These are phyloP conservation scores for Xenopus petersii DNA, from an alignment of 2,797 vertebrate species.

Conservation along the genomic window DNA sequence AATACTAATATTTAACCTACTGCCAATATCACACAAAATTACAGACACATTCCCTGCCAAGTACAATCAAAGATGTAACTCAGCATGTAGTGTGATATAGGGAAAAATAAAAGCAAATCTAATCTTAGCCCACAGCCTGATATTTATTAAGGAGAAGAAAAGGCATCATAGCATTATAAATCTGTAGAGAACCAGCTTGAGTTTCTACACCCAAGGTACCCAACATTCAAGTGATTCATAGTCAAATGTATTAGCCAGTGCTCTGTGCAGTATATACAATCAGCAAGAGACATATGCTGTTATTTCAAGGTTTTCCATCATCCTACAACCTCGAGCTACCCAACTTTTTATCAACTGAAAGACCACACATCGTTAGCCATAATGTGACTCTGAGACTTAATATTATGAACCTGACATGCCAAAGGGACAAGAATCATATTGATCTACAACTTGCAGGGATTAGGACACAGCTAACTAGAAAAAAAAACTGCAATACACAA, in stretches of 20 bases:
- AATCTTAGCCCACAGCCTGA: slow-evolving; percentile 10
- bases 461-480: background rate
- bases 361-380: slow-evolving; percentile 8
- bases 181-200: slow-evolving; percentile 13
- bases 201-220: slow-evolving; percentile 22
- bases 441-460: background rate
- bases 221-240: slow-evolving; percentile 22
- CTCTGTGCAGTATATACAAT: slow-evolving; percentile 18
- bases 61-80: background rate
- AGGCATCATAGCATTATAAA: slow-evolving; percentile 24
- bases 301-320: slow-evolving; percentile 25
- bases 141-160: slow-evolving; percentile 11
- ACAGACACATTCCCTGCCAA: background rate
- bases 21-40: background rate
- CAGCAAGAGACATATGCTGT: slow-evolving; percentile 16
- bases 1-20: background rate
- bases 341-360: slow-evolving; percentile 10
- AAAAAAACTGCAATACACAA: too few relatives aligned
- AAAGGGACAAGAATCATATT: slow-evolving; percentile 1
- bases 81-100: background rate
- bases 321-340: slow-evolving; percentile 12
- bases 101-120: background rate
- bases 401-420: slow-evolving; percentile 17
- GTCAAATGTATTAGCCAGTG: background rate
- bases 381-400: slow-evolving; percentile 6